Evolutionary conservation across 2,113 vertebrate genomes (phyloP).

Genomic region (Ceratotherium simum): DNA sequence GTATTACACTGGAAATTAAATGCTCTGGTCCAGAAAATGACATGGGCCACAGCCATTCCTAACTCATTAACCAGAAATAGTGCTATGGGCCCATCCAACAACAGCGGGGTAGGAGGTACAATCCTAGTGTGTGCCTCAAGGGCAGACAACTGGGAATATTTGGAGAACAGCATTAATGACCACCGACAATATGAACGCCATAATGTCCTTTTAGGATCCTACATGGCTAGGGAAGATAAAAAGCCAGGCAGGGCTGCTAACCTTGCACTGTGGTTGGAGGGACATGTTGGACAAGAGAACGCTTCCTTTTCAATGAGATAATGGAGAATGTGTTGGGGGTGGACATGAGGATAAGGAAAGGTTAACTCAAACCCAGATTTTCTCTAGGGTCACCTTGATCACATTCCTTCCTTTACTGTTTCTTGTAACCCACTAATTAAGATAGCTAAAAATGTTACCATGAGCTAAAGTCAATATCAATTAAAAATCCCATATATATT

Average conservation of each 20-base stretch:
- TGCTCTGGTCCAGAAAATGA: background rate
- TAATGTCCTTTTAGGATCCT: background rate
- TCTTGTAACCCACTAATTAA: conserved; percentile 92
- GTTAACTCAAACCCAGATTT: conserved; percentile 76
- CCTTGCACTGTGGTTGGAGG: background rate
- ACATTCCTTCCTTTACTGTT: conserved; percentile 91
- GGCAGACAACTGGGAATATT: background rate
- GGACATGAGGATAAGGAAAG: background rate
- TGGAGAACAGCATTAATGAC: background rate
- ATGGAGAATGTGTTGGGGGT: background rate
- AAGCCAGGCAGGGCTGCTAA: background rate
- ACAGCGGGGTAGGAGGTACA: background rate
- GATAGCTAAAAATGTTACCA: conserved; percentile 92
- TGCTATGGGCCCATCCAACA: background rate
- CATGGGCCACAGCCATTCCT: background rate
- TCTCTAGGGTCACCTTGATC: conserved; percentile 85
- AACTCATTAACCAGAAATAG: conserved; percentile 14
- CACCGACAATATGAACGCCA: background rate
- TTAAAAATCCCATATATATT: conserved; percentile 96
- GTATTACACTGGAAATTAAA: conserved; percentile 1
- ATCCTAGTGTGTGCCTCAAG: background rate
- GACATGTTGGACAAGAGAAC: background rate
- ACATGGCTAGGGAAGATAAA: background rate
- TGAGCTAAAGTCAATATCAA: conserved; percentile 93
- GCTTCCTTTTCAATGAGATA: conserved; percentile 44